phyloP scores from a whole-genome alignment of 2,113 vertebrate species.

The Vidua chalybeata region DNA sequence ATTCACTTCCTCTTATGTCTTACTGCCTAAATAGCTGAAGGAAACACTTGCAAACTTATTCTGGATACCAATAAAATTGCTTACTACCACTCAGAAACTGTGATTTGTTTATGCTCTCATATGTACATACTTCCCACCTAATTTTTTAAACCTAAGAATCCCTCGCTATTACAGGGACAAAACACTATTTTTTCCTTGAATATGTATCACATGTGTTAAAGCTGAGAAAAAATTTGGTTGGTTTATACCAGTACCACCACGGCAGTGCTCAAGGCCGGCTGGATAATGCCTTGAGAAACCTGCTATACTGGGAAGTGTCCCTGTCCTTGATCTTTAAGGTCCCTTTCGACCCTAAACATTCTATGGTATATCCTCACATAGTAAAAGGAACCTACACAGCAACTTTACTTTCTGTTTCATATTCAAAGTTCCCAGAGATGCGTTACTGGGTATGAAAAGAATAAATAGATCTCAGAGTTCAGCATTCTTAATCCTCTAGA shows the following conservation, averaged over 20 bases:
- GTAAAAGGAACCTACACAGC: background rate
- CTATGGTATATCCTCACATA: background rate
- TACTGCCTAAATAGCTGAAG: background rate
- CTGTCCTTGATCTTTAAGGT: background rate
- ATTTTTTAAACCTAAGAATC: background rate
- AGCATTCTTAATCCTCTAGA: background rate
- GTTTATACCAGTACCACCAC: background rate
- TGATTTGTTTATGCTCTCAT: background rate
- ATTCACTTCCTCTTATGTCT: background rate
- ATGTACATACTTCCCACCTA: fast-evolving
- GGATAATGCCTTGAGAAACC: background rate
- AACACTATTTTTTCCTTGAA: background rate
- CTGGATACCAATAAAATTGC: background rate
- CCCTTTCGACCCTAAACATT: background rate
- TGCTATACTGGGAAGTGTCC: background rate
- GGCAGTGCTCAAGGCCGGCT: background rate
- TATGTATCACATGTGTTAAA: background rate
- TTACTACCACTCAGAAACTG: background rate
- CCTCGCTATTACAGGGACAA: background rate
- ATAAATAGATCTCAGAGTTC: background rate
- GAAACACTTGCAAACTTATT: background rate
- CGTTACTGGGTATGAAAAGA: background rate
- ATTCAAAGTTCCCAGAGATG: background rate
- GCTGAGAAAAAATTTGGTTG: background rate
- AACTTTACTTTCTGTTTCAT: background rate